These are phyloP conservation scores for Bujurquina vittata DNA, from an alignment of 2,113 vertebrate genomes.

Conservation along the genomic window DNA sequence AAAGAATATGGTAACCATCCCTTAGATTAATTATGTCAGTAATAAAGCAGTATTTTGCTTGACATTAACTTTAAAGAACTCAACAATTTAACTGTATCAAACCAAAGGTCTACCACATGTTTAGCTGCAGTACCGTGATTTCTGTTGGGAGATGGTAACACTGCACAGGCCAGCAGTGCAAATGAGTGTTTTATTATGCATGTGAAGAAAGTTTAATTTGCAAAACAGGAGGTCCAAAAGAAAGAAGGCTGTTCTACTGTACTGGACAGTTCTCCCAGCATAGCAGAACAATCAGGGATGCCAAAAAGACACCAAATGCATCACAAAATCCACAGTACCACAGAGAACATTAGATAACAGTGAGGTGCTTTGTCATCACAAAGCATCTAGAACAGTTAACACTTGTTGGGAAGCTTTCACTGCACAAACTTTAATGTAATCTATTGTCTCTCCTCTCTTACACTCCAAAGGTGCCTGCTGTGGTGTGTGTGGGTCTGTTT, in stretches of 20 bases:
- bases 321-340: neutral
- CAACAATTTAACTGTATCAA: neutral
- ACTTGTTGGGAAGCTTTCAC: neutral
- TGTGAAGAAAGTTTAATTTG: neutral
- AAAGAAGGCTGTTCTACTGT: neutral
- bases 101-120: neutral
- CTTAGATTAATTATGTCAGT: neutral
- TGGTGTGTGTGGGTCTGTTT: neutral
- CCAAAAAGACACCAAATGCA: neutral
- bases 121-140: too few species aligned
- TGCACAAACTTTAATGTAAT: neutral
- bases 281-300: neutral
- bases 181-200: neutral
- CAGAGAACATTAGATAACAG: neutral
- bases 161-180: neutral
- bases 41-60: neutral
- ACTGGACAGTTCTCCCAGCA: neutral
- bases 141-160: neutral
- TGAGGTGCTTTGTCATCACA: neutral
- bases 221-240: neutral
- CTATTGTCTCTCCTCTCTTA: neutral
- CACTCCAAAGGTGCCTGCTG: neutral
- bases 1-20: neutral
- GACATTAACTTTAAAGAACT: neutral
- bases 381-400: neutral